phyloP scores from a whole-genome alignment of 2,888 invertebrate species.

The Campoplex nolae region DNA sequence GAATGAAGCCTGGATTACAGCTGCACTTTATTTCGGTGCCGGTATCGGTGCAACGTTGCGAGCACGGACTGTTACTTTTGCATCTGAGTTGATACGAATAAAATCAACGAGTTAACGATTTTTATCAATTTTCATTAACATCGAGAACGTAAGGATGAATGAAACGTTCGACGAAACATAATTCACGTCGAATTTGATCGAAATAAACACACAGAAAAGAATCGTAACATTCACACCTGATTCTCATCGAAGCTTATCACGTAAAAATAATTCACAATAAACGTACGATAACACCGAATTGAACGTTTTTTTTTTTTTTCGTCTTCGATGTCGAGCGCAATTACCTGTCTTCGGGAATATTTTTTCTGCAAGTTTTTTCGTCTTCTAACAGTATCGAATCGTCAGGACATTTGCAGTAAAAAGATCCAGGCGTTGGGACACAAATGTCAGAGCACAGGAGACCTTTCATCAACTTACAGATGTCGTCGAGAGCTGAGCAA shows the following conservation, averaged over 20 bases:
- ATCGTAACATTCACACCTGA: not conserved
- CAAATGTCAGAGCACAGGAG: slow-evolving; percentile 92
- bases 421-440: slow-evolving; percentile 90
- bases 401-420: slow-evolving; percentile 89
- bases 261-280: not conserved
- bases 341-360: slow-evolving; percentile 79
- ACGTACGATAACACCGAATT: not conserved
- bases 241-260: not conserved
- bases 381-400: slow-evolving; percentile 90
- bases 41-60: slow-evolving; percentile 90
- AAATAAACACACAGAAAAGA: not conserved
- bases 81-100: slow-evolving; percentile 84
- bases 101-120: not conserved
- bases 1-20: slow-evolving; percentile 89
- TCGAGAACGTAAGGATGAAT: too few species aligned
- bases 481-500: slow-evolving; percentile 80
- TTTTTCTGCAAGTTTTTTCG: slow-evolving; percentile 88
- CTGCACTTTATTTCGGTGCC: slow-evolving; percentile 89
- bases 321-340: not conserved
- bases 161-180: too few species aligned
- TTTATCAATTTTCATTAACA: not conserved
- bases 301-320: too few species aligned
- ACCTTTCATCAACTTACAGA: slow-evolving; percentile 85
- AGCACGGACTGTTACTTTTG: slow-evolving; percentile 89
- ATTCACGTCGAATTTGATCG: not conserved